These are phyloP conservation scores for Collichthys lucidus DNA, from an alignment of 2,113 vertebrate genomes.

Conservation along the genomic window DNA sequence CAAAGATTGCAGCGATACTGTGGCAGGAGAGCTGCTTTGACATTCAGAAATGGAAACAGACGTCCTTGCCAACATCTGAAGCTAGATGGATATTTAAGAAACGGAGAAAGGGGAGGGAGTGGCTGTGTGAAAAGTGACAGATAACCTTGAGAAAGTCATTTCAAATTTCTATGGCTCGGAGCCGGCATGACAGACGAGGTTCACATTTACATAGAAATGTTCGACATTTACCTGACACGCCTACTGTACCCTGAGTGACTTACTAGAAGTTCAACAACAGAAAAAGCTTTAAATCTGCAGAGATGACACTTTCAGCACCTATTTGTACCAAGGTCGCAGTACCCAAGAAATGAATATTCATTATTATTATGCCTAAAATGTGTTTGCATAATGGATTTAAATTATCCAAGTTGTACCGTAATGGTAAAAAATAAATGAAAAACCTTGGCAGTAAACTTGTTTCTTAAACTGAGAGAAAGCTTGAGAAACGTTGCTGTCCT, in stretches of 20 bases:
- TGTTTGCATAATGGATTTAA: background rate
- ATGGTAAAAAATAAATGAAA: background rate
- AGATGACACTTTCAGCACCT: background rate
- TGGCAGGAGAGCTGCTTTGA: constrained; percentile 1
- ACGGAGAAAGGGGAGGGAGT: constrained; percentile 9
- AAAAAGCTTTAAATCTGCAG: constrained; percentile 17
- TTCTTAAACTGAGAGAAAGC: constrained; percentile 16
- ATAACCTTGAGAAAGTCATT: constrained; percentile 49
- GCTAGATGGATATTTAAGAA: constrained; percentile 25
- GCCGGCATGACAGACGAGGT: constrained; percentile 17
- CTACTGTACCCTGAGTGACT: constrained; percentile 17
- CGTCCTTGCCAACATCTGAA: constrained; percentile 31
- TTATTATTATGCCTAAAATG: constrained; percentile 17
- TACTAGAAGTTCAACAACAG: constrained; percentile 12
- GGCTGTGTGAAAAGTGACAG: constrained; percentile 29
- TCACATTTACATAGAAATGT: constrained; percentile 19
- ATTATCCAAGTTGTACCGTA: background rate
- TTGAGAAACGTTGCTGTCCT: constrained; percentile 24
- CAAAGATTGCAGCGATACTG: constrained; percentile 14
- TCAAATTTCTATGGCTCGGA: constrained; percentile 34
- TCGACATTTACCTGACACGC: constrained; percentile 10
- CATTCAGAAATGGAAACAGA: constrained; percentile 28
- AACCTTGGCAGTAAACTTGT: constrained; percentile 18
- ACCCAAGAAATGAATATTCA: background rate
- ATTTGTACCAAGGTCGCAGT: constrained; percentile 42